Evolutionary conservation across 35 echinoderm and acorn worm genomes (phyloP).

Genomic region (Diadema setosum): DNA sequence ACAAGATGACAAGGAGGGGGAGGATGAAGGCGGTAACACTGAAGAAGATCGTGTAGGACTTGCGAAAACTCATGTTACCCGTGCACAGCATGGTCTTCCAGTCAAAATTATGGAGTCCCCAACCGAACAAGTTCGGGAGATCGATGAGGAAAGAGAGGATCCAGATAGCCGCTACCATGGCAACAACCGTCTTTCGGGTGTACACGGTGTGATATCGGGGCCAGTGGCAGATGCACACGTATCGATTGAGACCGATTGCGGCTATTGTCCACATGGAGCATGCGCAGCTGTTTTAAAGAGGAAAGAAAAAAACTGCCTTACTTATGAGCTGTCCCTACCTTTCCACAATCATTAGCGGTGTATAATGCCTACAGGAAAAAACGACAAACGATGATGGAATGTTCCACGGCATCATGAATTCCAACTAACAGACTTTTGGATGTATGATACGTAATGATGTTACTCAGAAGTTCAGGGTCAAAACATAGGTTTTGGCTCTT

Average conservation of each 20-base stretch:
- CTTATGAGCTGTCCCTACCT: too few relatives aligned
- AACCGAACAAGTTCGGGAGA: conserved; percentile 68
- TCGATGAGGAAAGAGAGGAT: conserved; percentile 69
- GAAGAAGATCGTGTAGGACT: conserved; percentile 81
- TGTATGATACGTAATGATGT: too few relatives aligned
- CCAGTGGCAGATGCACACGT: conserved; percentile 71
- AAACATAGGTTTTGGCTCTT: too few relatives aligned
- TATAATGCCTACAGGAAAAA: too few relatives aligned
- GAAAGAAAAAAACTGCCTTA: too few relatives aligned
- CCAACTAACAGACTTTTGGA: too few relatives aligned
- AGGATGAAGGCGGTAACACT: conserved; percentile 27
- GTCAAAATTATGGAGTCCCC: conserved; percentile 72
- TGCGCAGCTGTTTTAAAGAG: conserved; percentile 19
- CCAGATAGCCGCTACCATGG: conserved; percentile 58
- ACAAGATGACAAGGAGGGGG: conserved; percentile 41
- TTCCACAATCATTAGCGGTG: too few relatives aligned
- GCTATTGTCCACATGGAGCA: conserved; percentile 87
- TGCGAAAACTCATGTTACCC: conserved; percentile 38
- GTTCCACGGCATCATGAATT: too few relatives aligned
- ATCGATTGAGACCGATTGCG: conserved; percentile 82
- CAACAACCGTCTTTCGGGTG: conserved; percentile 35
- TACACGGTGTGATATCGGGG: conserved; percentile 48
- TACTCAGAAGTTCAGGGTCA: too few relatives aligned
- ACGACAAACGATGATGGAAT: too few relatives aligned
- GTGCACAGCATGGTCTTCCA: conserved; percentile 64